Base-by-base conservation (phyloP, 2,797 vertebrate genomes). In the Darevskia mixta region DNA sequence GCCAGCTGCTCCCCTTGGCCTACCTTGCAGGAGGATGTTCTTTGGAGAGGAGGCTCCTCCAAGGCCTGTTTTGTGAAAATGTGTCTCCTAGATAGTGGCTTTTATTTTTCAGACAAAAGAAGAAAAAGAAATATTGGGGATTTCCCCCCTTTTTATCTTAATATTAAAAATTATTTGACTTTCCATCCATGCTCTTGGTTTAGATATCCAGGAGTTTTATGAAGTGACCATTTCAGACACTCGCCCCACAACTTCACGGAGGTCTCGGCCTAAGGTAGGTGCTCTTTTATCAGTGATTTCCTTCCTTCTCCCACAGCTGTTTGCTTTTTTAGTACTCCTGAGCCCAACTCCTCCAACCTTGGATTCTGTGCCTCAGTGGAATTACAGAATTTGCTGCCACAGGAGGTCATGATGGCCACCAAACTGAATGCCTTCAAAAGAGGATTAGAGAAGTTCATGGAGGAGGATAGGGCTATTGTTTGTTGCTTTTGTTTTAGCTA, bases 141-240 rank as follows among this genome's bases (percentile, higher is more conserved):
- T 55, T 38, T 38, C 35, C 61, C 61, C 2, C 49, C 1, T 4
- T 55, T 18, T 85, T 58, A 11, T 69, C 61, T 32, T 32, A 58
- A 35, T 10, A 15, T 17, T 55, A 18, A 8, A 45, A 4, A 41
- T 35, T 8, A 0, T 45, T 25, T 69, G 27, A 0, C 20, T 43
- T 71, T 7, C 35, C 18, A 5, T 15, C 32, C 13, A 64, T 10
- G 1, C 32, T 73, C 20, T n/a, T 17, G 15, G 32, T 17, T 3
- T 38, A 90, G 89, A 88, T 41, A 88, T 89, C 83, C 90, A 90
- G 72, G 89, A 90, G 83, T 85, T 87, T 71, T 90, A 90, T 1
- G 89, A 90, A 49, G 86, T 23, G 1, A 41, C 83, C 0, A 25
- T 90, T 43, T 29, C 75, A 2, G 64, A 82, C 1, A 8, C 35